Conservation (phyloP, 2,113 vertebrate genomes). For the Chroicocephalus ridibundus region DNA sequence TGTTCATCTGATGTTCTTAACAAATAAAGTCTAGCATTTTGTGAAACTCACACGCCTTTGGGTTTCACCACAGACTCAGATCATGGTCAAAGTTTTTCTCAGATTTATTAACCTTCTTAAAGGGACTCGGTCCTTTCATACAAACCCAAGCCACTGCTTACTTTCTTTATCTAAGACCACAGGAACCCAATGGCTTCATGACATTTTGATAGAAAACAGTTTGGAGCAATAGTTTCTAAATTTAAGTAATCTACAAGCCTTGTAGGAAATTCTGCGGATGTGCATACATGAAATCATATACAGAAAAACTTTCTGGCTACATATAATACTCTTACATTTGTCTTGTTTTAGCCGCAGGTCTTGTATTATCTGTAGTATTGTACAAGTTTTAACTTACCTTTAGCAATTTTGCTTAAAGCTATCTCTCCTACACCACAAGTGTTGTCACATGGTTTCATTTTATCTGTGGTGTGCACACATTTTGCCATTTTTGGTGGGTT, state of each 20-base stretch:
- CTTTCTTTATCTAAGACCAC: slow-evolving; percentile 12
- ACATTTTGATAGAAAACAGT: slow-evolving; percentile 25
- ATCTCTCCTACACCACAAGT: neutral
- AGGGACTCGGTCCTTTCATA: neutral
- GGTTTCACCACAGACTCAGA: neutral
- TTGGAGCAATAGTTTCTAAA: neutral
- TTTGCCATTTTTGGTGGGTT: slow-evolving; percentile 31
- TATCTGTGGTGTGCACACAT: slow-evolving; percentile 39
- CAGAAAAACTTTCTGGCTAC: neutral
- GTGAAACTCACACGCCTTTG: neutral
- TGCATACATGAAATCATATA: slow-evolving; percentile 16
- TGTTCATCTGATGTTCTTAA: neutral
- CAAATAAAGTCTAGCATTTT: neutral
- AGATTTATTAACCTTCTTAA: slow-evolving; percentile 10
- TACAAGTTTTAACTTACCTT: slow-evolving; percentile 26
- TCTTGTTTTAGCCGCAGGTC: slow-evolving; percentile 30
- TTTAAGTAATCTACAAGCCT: neutral
- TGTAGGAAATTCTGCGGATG: neutral
- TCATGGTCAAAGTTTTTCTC: neutral
- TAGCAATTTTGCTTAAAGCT: slow-evolving; percentile 2
- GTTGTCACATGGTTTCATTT: slow-evolving; percentile 4
- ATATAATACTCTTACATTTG: neutral
- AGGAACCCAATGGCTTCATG: slow-evolving; percentile 6
- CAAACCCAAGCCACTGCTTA: neutral
- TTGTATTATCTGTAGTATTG: slow-evolving; percentile 25